phyloP scores from a whole-genome alignment of 2,888 invertebrate species.

The Alloplasta piceator region DNA sequence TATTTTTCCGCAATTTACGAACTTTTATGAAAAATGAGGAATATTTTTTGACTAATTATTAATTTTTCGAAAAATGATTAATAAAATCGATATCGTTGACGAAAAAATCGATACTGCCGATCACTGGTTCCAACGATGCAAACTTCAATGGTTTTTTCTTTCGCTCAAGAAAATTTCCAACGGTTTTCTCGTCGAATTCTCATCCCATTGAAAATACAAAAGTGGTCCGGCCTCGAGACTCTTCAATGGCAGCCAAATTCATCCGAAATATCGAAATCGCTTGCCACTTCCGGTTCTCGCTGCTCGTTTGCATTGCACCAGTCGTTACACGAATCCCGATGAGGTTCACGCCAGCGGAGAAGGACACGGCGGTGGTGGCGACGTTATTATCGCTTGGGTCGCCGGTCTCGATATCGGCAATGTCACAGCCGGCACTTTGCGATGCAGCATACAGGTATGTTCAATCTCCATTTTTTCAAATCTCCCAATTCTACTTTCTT shows the following conservation, averaged over 20 bases:
- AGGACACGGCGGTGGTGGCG: constrained; percentile 68
- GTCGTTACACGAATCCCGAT: constrained; percentile 62
- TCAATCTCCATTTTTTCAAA: background rate
- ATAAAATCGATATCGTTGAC: no score
- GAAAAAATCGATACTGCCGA: no score
- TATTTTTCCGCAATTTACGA: no score
- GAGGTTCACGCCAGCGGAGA: constrained; percentile 70
- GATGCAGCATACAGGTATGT: constrained; percentile 79
- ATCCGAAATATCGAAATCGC: constrained; percentile 78
- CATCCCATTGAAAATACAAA: constrained; percentile 26
- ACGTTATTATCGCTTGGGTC: constrained; percentile 80
- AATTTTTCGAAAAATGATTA: no score
- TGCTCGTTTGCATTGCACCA: constrained; percentile 75
- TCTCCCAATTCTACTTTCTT: no score
- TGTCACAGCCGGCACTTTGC: constrained; percentile 70
- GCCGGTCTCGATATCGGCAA: constrained; percentile 79
- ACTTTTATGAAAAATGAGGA: no score
- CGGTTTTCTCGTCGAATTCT: no score
- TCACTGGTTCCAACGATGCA: no score
- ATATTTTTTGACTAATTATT: no score
- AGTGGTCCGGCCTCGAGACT: constrained; percentile 77
- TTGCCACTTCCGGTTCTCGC: constrained; percentile 79
- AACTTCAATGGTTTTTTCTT: no score
- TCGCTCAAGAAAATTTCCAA: no score
- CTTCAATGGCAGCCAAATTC: constrained; percentile 78